A percentile compares a stretch with the other conserved stretches of the same genome.
phyloP scores from a whole-genome alignment of 2,113 vertebrate species.

The Prolemur simus region DNA sequence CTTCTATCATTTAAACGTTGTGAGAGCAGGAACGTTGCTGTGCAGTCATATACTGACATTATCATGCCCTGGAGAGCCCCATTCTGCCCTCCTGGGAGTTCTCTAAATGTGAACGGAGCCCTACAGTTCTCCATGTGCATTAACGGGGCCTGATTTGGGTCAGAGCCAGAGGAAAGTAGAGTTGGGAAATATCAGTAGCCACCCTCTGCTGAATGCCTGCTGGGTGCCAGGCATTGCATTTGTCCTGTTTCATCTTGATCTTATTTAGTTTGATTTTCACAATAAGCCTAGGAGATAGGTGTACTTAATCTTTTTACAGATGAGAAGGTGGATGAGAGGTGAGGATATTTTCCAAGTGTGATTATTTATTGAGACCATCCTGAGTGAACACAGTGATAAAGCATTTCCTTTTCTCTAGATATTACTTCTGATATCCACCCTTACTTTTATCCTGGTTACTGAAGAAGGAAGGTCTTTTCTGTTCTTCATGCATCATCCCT shows the following conservation, averaged over 20 bases:
- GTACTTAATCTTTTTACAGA: slow-evolving; percentile 11
- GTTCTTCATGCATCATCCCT: neutral
- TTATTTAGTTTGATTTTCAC: slow-evolving; percentile 20
- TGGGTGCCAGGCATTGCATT: neutral
- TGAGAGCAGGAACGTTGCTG: neutral
- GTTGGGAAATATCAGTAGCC: neutral
- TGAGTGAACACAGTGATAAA: neutral
- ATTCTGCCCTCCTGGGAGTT: neutral
- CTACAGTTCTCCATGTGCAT: neutral
- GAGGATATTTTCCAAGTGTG: slow-evolving; percentile 26
- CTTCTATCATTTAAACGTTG: neutral
- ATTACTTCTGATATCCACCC: neutral
- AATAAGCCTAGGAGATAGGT: slow-evolving; percentile 3
- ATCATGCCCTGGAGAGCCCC: neutral
- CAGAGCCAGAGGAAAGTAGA: neutral
- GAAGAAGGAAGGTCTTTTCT: neutral
- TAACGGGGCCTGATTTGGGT: slow-evolving; percentile 19
- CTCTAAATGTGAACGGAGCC: neutral
- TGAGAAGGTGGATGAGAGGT: neutral
- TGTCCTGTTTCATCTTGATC: neutral
- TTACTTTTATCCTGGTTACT: neutral
- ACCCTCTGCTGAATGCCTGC: neutral
- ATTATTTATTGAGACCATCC: neutral
- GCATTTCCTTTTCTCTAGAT: neutral
- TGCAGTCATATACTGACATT: neutral